Evolutionary conservation across 2,113 vertebrate species (phyloP), one percentile per base, ranked within the genome.

Genomic region (Rhynchomys soricoides): DNA sequence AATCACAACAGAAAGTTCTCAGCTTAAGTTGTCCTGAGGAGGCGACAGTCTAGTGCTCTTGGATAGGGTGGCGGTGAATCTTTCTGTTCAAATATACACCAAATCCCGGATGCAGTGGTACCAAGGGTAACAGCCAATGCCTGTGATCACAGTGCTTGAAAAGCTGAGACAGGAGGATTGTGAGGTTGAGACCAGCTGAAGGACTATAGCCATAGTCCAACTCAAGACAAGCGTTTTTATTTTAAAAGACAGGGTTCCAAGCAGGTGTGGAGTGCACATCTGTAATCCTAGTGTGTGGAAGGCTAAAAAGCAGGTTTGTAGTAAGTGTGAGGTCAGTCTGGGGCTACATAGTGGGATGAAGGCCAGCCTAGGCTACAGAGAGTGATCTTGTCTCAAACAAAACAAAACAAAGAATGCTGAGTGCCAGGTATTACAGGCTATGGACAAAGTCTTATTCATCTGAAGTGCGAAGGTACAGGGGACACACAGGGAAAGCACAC

Each of bases 1-100:
- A 95, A 3, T 52, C 74, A 11, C 26, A 55, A 7, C 34, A 90
- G 73, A 86, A 97, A 92, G 90, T 90, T 62, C 71, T 73, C 1
- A n/a, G 48, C 74, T 68, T 7, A 7, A 50, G 45, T 45, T 45
- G n/a, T 40, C 68, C 71, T 12, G n/a, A 22, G n/a, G 3, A n/a
- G 40, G 62, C 16, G 6, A 15, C 15, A 7, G 29, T 26, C 34
- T 13, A 21, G 50, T 34, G 37, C 45, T 59, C 57, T 73, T 6
- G 86, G 22, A 16, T 22, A 22, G 62, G 3, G 74, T 15, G 40
- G 45, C 5, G 48, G 43, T 82, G 68, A 37, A 77, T 29, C 37
- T 31, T 37, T 64, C 45, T 22, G n/a, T 31, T 64, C 13, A 11
- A 29, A 16, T n/a, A 34, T 34, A 8, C 2, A 15, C 26, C 26